phyloP scores from a whole-genome alignment of 1,140 invertebrate genomes.

The Papilio dardanus region DNA sequence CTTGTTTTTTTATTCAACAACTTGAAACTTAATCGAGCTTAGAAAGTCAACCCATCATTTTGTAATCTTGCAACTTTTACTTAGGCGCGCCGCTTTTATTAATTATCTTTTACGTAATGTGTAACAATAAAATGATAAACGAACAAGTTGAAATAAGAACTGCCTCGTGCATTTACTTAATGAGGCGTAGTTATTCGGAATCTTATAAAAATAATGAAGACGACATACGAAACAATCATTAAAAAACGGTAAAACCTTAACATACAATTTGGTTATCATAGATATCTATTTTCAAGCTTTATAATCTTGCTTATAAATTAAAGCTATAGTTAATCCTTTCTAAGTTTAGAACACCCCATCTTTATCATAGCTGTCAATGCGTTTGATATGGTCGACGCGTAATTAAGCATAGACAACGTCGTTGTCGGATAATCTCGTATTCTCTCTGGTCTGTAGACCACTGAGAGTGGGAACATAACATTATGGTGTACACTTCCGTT shows the following conservation, averaged over 20 bases:
- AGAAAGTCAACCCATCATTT: constrained; percentile 41
- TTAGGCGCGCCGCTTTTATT: constrained; percentile 2
- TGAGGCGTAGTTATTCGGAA: not conserved
- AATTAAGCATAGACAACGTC: constrained; percentile 12
- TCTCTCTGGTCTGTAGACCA: not conserved
- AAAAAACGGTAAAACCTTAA: too few species aligned
- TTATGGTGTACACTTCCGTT: constrained; percentile 27
- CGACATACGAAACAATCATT: too few species aligned
- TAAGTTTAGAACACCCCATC: not conserved
- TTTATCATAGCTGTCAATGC: not conserved
- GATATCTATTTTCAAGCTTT: not conserved
- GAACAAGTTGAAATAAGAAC: not conserved
- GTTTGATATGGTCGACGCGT: not conserved
- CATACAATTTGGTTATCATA: not conserved
- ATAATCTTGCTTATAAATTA: not conserved
- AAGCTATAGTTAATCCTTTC: not conserved
- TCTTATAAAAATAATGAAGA: too few species aligned
- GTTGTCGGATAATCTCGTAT: not conserved
- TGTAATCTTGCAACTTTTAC: constrained; percentile 38
- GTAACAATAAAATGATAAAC: not conserved
- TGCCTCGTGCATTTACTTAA: too few species aligned
- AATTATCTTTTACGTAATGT: constrained; percentile 13
- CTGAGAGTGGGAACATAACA: constrained; percentile 1
- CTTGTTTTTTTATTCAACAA: constrained; percentile 39
- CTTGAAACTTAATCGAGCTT: constrained; percentile 41